Percentiles rank a stretch among this genome's conserved stretches.
phyloP scores from a whole-genome alignment of 2,113 vertebrate species.

The Hystrix brachyura region DNA sequence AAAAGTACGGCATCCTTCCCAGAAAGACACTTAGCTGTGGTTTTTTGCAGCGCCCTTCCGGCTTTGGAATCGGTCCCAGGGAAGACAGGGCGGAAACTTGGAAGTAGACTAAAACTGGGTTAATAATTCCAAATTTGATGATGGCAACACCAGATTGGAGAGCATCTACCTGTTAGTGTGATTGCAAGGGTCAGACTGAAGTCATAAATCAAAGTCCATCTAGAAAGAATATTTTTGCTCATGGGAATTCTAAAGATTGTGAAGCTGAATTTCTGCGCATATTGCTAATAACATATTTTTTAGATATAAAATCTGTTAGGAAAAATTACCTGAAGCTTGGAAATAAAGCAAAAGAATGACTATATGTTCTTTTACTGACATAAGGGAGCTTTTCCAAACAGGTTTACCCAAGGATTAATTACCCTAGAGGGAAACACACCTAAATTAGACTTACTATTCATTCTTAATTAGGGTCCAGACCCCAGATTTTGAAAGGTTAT shows the following conservation, averaged over 20 bases:
- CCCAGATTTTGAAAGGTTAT: slow-evolving; percentile 11
- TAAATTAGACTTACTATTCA: slow-evolving; percentile 34
- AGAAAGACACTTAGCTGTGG: neutral
- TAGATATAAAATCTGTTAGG: slow-evolving; percentile 18
- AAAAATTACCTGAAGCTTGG: slow-evolving; percentile 41
- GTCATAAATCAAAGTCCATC: neutral
- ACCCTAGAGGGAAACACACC: neutral
- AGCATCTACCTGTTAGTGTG: slow-evolving; percentile 3
- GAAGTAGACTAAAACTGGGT: neutral
- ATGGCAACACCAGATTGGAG: neutral
- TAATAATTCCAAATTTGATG: neutral
- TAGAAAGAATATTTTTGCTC: slow-evolving; percentile 29
- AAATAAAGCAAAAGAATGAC: slow-evolving; percentile 47
- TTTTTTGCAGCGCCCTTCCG: neutral
- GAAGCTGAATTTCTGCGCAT: neutral
- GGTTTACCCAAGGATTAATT: neutral
- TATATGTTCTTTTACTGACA: neutral
- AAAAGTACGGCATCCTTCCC: neutral
- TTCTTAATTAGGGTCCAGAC: neutral
- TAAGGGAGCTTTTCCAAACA: neutral
- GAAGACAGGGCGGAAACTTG: neutral
- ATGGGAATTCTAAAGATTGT: slow-evolving; percentile 43
- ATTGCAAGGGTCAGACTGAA: neutral
- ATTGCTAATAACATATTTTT: slow-evolving; percentile 20
- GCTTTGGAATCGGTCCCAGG: slow-evolving; percentile 35